A percentile compares a stretch with the other conserved stretches of the same genome.
Conservation (phyloP, 1,140 invertebrate genomes). For the Trigoniulus corallinus region DNA sequence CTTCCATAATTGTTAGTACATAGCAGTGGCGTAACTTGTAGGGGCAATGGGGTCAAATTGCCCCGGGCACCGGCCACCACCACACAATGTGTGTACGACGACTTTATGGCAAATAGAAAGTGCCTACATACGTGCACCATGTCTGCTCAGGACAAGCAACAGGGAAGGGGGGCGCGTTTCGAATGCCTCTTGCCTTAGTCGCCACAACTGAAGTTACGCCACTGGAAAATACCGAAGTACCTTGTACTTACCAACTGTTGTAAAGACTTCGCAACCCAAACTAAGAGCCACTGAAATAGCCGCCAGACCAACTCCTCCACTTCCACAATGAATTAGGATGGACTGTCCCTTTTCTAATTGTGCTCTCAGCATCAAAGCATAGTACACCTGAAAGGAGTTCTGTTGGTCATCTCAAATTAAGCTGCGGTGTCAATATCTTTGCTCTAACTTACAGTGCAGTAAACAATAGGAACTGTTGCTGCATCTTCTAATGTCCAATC, state of each 20-base stretch:
- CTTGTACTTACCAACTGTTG: constrained; percentile 69
- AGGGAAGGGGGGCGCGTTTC: no score
- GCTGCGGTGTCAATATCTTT: not conserved
- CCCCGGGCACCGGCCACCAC: no score
- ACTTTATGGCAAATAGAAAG: no score
- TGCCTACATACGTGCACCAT: no score
- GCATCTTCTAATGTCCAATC: constrained; percentile 81
- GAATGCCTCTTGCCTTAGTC: no score
- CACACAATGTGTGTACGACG: no score
- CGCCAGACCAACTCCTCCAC: constrained; percentile 89
- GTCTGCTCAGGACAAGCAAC: no score
- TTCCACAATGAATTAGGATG: constrained; percentile 85
- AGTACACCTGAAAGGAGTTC: constrained; percentile 50
- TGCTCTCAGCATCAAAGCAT: constrained; percentile 72
- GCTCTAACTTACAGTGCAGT: constrained; percentile 65
- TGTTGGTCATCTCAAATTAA: not conserved
- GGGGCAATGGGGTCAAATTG: no score
- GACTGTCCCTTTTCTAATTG: constrained; percentile 62
- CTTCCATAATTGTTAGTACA: no score
- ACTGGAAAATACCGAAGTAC: no score
- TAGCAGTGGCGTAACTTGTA: no score
- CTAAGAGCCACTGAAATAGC: constrained; percentile 81
- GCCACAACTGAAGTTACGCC: no score
- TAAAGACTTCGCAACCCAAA: constrained; percentile 69
- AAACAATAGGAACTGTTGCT: constrained; percentile 86